Percentiles rank a stretch among this genome's conserved stretches.
These are phyloP conservation scores for Stenolophus ochropezus DNA, from an alignment of 2,888 invertebrate genomes.

Conservation along the genomic window DNA sequence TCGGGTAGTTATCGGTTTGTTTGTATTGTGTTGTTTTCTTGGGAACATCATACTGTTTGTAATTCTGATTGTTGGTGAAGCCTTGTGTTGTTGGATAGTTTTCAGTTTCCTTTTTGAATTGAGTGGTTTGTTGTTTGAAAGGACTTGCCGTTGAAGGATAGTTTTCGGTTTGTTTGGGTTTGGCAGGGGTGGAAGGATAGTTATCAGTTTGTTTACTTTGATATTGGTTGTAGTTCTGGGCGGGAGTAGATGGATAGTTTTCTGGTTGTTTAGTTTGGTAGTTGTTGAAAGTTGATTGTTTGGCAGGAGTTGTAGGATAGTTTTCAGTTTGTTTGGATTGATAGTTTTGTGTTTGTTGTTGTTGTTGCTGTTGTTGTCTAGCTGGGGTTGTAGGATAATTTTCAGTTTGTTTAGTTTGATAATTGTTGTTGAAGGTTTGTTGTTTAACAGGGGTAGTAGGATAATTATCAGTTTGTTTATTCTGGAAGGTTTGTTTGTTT, in stretches of 20 bases:
- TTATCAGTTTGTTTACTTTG: conserved; percentile 67
- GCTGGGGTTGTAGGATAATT: conserved; percentile 66
- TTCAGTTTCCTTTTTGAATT: conserved; percentile 63
- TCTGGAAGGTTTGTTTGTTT: conserved; percentile 60
- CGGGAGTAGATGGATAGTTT: conserved; percentile 66
- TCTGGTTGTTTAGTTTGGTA: conserved; percentile 65
- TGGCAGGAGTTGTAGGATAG: conserved; percentile 64
- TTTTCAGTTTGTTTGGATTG: conserved; percentile 63
- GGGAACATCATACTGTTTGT: conserved; percentile 64
- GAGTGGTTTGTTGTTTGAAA: conserved; percentile 61
- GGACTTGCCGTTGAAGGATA: conserved; percentile 65
- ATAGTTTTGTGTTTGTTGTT: conserved; percentile 61
- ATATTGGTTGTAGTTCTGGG: conserved; percentile 64
- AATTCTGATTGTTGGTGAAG: conserved; percentile 66
- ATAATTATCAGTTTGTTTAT: conserved; percentile 64
- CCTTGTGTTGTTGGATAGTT: conserved; percentile 64
- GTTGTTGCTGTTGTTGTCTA: neutral
- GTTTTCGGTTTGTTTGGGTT: conserved; percentile 67
- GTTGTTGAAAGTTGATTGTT: conserved; percentile 52
- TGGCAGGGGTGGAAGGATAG: conserved; percentile 64
- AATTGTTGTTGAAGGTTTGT: conserved; percentile 52
- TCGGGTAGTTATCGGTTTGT: conserved; percentile 68
- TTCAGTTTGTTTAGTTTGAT: conserved; percentile 65
- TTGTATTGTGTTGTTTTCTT: conserved; percentile 67
- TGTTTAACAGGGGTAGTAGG: conserved; percentile 63